phyloP scores from a whole-genome alignment of 2,797 vertebrate genomes.

The Rhynchotus rufescens region DNA sequence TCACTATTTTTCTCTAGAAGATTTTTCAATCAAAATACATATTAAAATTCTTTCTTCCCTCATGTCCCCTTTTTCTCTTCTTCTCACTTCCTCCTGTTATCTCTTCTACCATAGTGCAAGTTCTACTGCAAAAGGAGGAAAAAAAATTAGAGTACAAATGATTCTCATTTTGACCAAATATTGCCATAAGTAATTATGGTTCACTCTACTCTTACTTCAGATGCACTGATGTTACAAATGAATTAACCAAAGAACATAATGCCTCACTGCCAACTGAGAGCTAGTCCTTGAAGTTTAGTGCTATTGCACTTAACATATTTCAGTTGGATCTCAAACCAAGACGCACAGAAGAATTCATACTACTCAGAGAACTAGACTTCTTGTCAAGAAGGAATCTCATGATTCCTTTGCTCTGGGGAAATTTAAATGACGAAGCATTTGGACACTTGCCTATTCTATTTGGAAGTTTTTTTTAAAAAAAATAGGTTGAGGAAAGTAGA shows the following conservation, averaged over 20 bases:
- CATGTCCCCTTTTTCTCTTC: neutral
- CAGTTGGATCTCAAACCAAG: slow-evolving; percentile 13
- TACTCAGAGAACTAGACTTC: neutral
- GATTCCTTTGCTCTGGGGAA: slow-evolving; percentile 1
- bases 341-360: neutral
- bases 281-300: slow-evolving; percentile 30
- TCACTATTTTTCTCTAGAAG: slow-evolving; percentile 20
- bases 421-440: slow-evolving; percentile 50
- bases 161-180: slow-evolving; percentile 55
- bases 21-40: slow-evolving; percentile 29
- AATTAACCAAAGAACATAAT: slow-evolving; percentile 54
- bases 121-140: neutral
- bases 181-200: slow-evolving; percentile 52
- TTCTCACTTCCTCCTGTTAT: slow-evolving; percentile 31
- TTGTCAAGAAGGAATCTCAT: slow-evolving; percentile 21
- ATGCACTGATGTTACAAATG: slow-evolving; percentile 28
- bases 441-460: slow-evolving; percentile 11
- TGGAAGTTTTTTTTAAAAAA: neutral
- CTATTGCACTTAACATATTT: slow-evolving; percentile 24
- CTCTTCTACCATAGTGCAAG: neutral
- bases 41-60: neutral
- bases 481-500: neutral
- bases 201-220: slow-evolving; percentile 58
- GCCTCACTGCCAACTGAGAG: slow-evolving; percentile 9
- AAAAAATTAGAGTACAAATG: slow-evolving; percentile 7